Percentiles rank a stretch among this genome's conserved stretches.
These are phyloP conservation scores for Acyrthosiphon pisum DNA, from an alignment of 1,140 invertebrate genomes.

Conservation along the genomic window DNA sequence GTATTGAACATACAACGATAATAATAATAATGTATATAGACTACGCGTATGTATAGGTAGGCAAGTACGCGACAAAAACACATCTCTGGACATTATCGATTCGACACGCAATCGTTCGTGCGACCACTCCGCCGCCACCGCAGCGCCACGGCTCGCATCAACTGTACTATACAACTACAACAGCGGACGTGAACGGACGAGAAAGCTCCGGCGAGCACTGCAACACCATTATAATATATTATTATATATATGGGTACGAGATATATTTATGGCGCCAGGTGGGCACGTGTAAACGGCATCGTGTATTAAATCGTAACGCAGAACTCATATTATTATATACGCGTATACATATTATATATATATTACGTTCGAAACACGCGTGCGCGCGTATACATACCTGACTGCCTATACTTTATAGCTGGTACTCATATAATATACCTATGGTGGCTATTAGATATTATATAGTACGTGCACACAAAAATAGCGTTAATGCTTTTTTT, in stretches of 20 bases:
- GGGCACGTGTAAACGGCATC: constrained; percentile 12
- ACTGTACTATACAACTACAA: background rate
- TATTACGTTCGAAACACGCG: background rate
- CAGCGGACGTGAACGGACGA: background rate
- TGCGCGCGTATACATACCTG: background rate
- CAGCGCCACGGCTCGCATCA: background rate
- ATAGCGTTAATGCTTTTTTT: constrained; percentile 16
- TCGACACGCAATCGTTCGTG: constrained; percentile 21
- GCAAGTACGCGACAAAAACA: background rate
- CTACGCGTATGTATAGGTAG: background rate
- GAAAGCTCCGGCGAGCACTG: background rate
- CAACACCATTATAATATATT: background rate
- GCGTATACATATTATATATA: background rate
- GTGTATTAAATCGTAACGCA: background rate
- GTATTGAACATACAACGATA: background rate
- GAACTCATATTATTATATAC: background rate
- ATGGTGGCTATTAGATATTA: background rate
- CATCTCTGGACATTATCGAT: constrained; percentile 46
- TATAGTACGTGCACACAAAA: background rate
- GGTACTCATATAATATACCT: background rate
- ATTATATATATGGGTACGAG: background rate
- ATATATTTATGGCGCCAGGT: constrained; percentile 17
- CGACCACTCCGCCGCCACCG: background rate
- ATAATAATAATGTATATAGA: background rate
- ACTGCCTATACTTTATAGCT: background rate